Evolutionary conservation across 2,888 invertebrate genomes (phyloP).

Genomic region (Nomada flava): DNA sequence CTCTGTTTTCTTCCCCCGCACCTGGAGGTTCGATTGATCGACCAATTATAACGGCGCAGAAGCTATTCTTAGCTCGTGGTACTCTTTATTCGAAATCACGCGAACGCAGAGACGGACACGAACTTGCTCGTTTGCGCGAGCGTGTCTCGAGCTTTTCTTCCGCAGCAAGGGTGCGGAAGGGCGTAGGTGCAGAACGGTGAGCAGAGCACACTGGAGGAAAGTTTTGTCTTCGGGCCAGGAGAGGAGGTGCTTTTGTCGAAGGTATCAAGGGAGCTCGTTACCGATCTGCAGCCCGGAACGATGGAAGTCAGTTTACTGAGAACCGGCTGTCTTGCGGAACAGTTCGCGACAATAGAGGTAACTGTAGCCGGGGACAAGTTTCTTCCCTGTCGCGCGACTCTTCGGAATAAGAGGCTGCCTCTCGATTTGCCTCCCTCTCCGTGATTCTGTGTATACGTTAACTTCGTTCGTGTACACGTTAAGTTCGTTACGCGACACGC

Average conservation of each 20-base stretch:
- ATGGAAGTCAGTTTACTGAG: constrained; percentile 47
- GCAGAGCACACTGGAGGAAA: constrained; percentile 32
- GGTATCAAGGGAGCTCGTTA: constrained; percentile 58
- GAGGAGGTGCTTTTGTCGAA: constrained; percentile 50
- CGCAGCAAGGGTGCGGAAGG: not conserved
- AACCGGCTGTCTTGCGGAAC: constrained; percentile 48
- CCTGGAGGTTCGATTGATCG: constrained; percentile 44
- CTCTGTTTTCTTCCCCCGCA: not conserved
- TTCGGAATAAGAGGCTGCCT: constrained; percentile 26
- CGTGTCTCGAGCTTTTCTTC: not conserved
- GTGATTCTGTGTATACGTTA: constrained; percentile 49
- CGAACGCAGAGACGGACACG: constrained; percentile 13
- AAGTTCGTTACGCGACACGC: constrained; percentile 40
- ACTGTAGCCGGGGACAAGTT: constrained; percentile 37
- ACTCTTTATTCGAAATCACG: constrained; percentile 41
- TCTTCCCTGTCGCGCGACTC: constrained; percentile 36
- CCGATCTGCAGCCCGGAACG: constrained; percentile 44
- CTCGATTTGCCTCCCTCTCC: constrained; percentile 43
- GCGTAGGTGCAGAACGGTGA: not conserved
- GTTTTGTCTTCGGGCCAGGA: constrained; percentile 50
- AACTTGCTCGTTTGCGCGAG: not conserved
- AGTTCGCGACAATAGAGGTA: constrained; percentile 52
- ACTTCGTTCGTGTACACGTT: constrained; percentile 31
- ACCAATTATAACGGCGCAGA: constrained; percentile 46
- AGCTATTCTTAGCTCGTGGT: constrained; percentile 34